Evolutionary conservation across 2,113 vertebrate species (phyloP), one percentile per base, ranked within the genome.

Genomic region (Scomber colias): DNA sequence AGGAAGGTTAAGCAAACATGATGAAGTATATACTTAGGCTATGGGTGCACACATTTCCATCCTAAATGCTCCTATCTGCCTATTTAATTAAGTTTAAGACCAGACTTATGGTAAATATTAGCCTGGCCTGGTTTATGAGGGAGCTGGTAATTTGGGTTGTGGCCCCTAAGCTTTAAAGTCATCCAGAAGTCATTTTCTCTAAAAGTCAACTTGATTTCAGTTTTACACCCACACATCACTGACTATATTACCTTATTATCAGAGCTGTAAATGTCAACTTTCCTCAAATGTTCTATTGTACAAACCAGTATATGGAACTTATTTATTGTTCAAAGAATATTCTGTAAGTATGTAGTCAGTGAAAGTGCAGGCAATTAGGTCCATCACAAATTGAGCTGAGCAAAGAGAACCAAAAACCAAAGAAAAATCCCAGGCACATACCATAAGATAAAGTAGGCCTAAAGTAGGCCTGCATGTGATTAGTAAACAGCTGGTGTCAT

Each of bases 1-100:
- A 21, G 82, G 89, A 93, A 93, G 95, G 95, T 96, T 95, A 95
- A 55, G 31, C 85, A 96, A 96, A 95, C 90, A 95, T 86, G 79
- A 86, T 40, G 56, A 59, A 66, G 86, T 64, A 85, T 79, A 83
- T 74, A 82, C 83, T 90, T 87, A 81, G 81, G 83, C 82, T 86
- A 44, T 75, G 81, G 82, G 82, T 90, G 87, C 87, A 88, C 78
- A 80, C 81, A 71, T 63, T 79, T 89, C 67, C 64, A 87, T 73
- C 66, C 56, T 85, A 88, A 92, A 93, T 89, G 84, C 82, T 82
- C 68, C 83, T 48, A 86, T 83, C 87, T 82, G 71, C 77, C 83
- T 77, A 79, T 92, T 93, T 93, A 91, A 94, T 94, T 91, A 88
- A 90, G 53, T 93, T 84, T 89, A 76, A 90, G 46, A 61, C 68